Evolutionary conservation across 2,113 vertebrate genomes (phyloP).

Genomic region (Pseudopipra pipra): DNA sequence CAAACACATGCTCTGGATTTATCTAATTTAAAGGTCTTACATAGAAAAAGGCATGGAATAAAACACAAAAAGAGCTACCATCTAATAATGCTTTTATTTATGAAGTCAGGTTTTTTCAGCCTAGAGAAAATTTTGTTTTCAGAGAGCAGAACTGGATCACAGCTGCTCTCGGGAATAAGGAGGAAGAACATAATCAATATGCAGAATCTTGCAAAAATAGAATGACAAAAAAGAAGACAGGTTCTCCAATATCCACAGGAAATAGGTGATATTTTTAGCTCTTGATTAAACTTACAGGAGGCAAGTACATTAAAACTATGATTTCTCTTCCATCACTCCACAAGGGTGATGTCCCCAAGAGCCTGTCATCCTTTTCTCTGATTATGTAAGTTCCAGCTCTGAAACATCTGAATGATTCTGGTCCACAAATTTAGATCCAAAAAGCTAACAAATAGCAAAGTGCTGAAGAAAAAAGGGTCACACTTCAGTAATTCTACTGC

Average conservation of each 20-base stretch:
- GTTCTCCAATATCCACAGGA: neutral
- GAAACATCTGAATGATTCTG: neutral
- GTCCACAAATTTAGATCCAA: neutral
- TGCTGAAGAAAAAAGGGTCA: neutral
- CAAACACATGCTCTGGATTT: neutral
- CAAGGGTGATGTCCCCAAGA: neutral
- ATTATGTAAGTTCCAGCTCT: neutral
- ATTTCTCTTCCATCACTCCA: neutral
- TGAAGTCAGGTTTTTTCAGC: neutral
- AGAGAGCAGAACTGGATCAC: neutral
- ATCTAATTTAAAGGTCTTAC: neutral
- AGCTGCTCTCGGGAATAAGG: neutral
- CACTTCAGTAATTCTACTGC: neutral
- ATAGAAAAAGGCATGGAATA: neutral
- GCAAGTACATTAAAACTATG: neutral
- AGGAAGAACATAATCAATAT: neutral
- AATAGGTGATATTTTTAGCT: neutral
- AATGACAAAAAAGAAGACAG: neutral
- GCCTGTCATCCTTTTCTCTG: neutral
- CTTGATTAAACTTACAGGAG: neutral
- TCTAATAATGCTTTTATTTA: neutral
- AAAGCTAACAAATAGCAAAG: neutral
- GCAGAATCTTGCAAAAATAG: neutral
- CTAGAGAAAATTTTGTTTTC: neutral
- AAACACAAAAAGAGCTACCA: neutral